Percentiles rank a stretch among this genome's conserved stretches.
These are phyloP conservation scores for Brachionus plicatilis DNA, from an alignment of 1,140 invertebrate genomes.

Conservation along the genomic window DNA sequence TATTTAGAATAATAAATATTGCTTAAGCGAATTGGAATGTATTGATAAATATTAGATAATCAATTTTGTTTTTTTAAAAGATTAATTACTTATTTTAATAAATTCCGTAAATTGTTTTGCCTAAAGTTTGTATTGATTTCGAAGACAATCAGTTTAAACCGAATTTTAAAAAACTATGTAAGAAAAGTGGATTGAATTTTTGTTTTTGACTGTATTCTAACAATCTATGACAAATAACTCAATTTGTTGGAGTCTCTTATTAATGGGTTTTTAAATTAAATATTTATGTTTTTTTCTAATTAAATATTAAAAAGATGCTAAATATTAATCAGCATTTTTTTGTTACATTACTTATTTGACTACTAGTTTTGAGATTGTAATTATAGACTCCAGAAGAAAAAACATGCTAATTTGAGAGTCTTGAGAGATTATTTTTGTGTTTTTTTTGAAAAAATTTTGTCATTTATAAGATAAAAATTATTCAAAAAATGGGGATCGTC, in stretches of 20 bases:
- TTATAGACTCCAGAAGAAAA: background rate
- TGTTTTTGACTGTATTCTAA: background rate
- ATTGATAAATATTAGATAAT: background rate
- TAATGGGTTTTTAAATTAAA: background rate
- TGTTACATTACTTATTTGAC: background rate
- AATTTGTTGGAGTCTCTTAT: background rate
- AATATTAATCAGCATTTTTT: background rate
- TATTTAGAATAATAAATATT: background rate
- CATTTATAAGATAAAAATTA: background rate
- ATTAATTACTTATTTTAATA: background rate
- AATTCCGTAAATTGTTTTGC: background rate
- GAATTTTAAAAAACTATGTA: background rate
- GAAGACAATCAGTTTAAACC: background rate
- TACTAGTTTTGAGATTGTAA: background rate
- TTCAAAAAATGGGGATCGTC: background rate
- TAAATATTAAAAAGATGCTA: background rate
- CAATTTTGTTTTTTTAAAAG: background rate
- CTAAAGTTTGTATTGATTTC: background rate
- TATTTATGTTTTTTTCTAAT: background rate
- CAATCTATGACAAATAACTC: background rate
- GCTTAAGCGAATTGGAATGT: background rate
- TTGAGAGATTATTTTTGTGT: background rate
- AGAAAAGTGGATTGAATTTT: background rate
- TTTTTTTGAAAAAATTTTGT: background rate
- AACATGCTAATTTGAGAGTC: background rate